Evolutionary conservation across 2,797 vertebrate genomes (phyloP).

Genomic region (Siniperca obscura): DNA sequence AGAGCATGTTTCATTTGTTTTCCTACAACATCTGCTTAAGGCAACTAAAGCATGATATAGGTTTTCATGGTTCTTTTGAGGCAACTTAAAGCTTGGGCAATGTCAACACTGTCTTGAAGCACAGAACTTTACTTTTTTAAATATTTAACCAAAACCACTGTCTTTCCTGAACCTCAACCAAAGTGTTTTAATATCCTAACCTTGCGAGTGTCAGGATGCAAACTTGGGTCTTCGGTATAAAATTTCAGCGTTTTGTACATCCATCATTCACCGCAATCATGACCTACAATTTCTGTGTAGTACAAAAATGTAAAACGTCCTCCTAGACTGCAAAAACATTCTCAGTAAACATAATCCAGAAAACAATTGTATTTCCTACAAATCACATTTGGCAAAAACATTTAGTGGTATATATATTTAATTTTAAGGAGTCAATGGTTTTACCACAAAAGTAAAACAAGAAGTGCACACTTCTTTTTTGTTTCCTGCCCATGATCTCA

Average conservation of each 20-base stretch:
- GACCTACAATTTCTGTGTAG: background rate
- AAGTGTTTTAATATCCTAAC: background rate
- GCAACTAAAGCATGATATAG: background rate
- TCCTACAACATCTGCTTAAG: background rate
- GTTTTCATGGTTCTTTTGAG: background rate
- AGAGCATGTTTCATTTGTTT: background rate
- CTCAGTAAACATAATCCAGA: background rate
- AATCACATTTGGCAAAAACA: background rate
- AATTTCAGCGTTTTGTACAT: background rate
- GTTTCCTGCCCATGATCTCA: too few relatives aligned
- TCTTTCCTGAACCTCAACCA: background rate
- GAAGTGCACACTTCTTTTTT: too few relatives aligned
- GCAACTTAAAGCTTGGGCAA: background rate
- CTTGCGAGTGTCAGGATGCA: background rate
- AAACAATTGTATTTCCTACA: background rate
- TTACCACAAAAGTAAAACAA: background rate
- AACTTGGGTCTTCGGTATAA: too few relatives aligned
- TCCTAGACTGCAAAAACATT: background rate
- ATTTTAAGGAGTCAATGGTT: background rate
- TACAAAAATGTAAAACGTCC: background rate
- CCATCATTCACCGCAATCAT: background rate
- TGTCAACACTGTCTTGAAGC: background rate
- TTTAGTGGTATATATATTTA: background rate
- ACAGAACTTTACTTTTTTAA: too few relatives aligned
- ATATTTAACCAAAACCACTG: background rate